Evolutionary conservation across 2,113 vertebrate species (phyloP).

Genomic region (Otolemur garnettii): DNA sequence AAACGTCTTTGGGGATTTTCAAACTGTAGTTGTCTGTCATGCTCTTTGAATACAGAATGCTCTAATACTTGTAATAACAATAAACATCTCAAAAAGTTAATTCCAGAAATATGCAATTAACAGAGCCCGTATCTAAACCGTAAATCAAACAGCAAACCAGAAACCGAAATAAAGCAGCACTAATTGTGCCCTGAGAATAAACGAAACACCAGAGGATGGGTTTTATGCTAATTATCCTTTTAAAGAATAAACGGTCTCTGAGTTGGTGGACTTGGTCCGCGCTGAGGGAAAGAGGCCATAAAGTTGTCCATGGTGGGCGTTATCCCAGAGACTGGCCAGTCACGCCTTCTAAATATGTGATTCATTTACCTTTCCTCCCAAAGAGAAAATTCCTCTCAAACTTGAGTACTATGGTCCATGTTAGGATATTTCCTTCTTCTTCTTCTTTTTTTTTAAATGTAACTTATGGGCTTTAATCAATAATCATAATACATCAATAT

Average conservation of each 20-base stretch:
- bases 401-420: not conserved
- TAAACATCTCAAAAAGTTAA: not conserved
- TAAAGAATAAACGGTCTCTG: not conserved
- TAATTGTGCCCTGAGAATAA: not conserved
- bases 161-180: not conserved
- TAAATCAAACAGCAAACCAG: not conserved
- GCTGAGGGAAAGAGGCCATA: fast-evolving
- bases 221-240: not conserved
- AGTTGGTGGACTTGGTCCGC: fast-evolving
- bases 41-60: not conserved
- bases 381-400: not conserved
- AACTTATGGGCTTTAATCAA: no score
- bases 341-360: not conserved
- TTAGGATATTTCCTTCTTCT: not conserved
- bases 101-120: not conserved
- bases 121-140: not conserved
- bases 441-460: no score
- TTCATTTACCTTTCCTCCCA: not conserved
- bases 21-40: not conserved
- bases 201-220: no score
- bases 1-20: not conserved
- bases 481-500: no score
- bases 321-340: not conserved
- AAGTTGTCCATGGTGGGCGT: fast-evolving
- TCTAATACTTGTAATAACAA: not conserved